phyloP scores from a whole-genome alignment of 2,888 invertebrate genomes.

The Apodemia zela region DNA sequence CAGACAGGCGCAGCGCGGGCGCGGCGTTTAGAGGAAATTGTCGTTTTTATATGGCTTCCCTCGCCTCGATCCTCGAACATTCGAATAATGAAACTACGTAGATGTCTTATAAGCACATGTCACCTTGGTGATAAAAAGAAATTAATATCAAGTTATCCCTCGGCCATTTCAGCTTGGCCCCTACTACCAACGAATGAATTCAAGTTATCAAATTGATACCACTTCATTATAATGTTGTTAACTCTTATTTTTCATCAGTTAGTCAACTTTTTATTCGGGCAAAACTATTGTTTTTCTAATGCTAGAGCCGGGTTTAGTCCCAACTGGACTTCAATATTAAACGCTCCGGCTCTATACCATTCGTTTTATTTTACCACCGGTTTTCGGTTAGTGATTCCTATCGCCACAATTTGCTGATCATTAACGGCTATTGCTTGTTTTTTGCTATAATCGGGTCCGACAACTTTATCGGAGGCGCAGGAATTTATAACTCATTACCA shows the following conservation, averaged over 20 bases:
- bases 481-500: no score
- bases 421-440: no score
- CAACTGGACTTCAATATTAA: background rate
- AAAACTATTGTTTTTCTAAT: slow-evolving; percentile 32
- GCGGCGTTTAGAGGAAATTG: slow-evolving; percentile 78
- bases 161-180: slow-evolving; percentile 14
- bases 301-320: slow-evolving; percentile 26
- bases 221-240: slow-evolving; percentile 6
- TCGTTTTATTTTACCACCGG: no score
- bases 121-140: slow-evolving; percentile 64
- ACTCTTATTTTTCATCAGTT: slow-evolving; percentile 17
- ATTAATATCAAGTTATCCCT: slow-evolving; percentile 53
- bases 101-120: slow-evolving; percentile 72
- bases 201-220: no score
- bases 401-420: no score
- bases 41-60: slow-evolving; percentile 78
- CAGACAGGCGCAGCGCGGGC: slow-evolving; percentile 74
- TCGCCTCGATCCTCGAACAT: slow-evolving; percentile 50
- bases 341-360: no score
- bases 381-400: no score
- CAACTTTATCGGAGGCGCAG: no score
- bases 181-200: slow-evolving; percentile 25
- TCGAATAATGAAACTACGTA: slow-evolving; percentile 73
- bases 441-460: no score
- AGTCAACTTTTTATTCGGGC: slow-evolving; percentile 10